phyloP scores from a whole-genome alignment of 2,888 invertebrate species.

The Gymnosoma rotundatum region DNA sequence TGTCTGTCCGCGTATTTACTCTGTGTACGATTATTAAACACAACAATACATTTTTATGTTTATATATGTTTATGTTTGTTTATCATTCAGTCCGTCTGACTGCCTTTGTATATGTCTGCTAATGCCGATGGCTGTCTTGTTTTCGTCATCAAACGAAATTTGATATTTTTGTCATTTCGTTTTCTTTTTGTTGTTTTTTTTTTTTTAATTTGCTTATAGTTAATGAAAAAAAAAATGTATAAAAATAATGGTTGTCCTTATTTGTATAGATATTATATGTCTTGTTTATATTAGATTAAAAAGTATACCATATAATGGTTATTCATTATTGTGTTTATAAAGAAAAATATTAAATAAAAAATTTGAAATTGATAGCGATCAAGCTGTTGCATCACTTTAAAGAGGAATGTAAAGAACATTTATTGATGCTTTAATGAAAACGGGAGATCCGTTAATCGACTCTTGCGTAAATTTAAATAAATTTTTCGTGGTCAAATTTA shows the following conservation, averaged over 20 bases:
- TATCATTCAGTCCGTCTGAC: conserved; percentile 25
- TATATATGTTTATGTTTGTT: background rate
- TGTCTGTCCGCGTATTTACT: conserved; percentile 26
- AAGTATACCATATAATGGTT: background rate
- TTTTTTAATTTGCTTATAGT: conserved; percentile 20
- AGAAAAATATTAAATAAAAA: conserved; percentile 12
- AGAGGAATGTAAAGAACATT: background rate
- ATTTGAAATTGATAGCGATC: conserved; percentile 1
- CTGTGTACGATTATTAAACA: background rate
- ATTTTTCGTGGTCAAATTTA: too few species aligned
- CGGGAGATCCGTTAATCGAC: too few species aligned
- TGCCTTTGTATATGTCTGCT: conserved; percentile 46
- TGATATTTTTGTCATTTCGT: conserved; percentile 56
- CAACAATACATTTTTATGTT: background rate
- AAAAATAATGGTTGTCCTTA: conserved; percentile 62
- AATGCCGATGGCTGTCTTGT: conserved; percentile 56
- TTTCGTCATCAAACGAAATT: conserved; percentile 62
- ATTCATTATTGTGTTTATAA: conserved; percentile 9
- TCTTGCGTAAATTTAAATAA: too few species aligned
- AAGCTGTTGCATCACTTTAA: background rate
- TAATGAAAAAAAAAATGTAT: conserved; percentile 16
- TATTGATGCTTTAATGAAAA: background rate
- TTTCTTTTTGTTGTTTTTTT: conserved; percentile 15
- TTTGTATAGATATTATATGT: conserved; percentile 29
- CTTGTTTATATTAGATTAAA: conserved; percentile 14